These are phyloP conservation scores for Pheucticus melanocephalus DNA, from an alignment of 2,113 vertebrate species.

Conservation along the genomic window DNA sequence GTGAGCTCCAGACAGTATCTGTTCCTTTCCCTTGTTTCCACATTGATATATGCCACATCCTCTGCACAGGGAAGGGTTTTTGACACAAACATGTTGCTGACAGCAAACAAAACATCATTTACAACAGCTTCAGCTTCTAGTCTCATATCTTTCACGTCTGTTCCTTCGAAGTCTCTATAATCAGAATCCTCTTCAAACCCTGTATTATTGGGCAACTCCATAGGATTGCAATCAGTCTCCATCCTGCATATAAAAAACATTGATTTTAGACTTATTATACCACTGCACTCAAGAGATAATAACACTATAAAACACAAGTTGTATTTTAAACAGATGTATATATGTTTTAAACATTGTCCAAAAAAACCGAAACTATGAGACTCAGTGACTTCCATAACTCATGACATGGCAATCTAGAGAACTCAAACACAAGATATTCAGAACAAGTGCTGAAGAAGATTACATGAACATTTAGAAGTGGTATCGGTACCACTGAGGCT, in stretches of 20 bases:
- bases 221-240: slow-evolving; percentile 85
- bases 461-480: background rate
- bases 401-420: background rate
- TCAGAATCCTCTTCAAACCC: slow-evolving; percentile 79
- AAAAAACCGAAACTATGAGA: background rate
- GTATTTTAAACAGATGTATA: background rate
- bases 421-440: background rate
- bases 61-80: slow-evolving; percentile 82
- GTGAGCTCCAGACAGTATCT: slow-evolving; percentile 94
- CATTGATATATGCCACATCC: slow-evolving; percentile 92
- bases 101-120: slow-evolving; percentile 94
- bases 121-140: slow-evolving; percentile 94
- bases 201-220: slow-evolving; percentile 75
- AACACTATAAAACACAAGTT: background rate
- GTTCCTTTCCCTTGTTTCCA: slow-evolving; percentile 89
- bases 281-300: background rate
- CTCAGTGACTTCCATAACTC: background rate
- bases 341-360: background rate
- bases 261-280: background rate
- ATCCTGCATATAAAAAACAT: slow-evolving; percentile 73
- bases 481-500: background rate
- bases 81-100: slow-evolving; percentile 91
- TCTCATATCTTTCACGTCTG: slow-evolving; percentile 93
- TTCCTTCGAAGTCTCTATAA: slow-evolving; percentile 75
- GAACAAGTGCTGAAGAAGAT: background rate